Evolutionary conservation across 2,888 invertebrate species (phyloP), one percentile per base, ranked within the genome.

Genomic region (Apodemia mormo): DNA sequence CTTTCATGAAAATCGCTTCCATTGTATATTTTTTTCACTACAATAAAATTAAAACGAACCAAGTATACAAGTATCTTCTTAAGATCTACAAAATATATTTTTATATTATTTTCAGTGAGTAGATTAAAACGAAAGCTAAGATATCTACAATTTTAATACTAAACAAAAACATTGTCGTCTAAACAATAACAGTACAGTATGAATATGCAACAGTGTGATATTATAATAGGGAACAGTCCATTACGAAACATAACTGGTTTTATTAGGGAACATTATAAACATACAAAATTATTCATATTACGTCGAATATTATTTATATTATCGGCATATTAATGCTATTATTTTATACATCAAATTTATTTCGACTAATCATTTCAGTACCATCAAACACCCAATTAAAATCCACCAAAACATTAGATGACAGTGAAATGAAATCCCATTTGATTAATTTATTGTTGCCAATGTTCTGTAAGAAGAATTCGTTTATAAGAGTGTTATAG

Each of bases 1-100:
- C 52, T n/a, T 52, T 14, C n/a, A 52, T n/a, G n/a, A 52, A 52
- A 52, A 52, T n/a, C 52, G 7, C 52, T 52, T 52, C 12, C n/a
- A 52, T 52, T 52, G n/a, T 7, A 14, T 49, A 49, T 49, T 12
- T 49, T n/a, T 45, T 22, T 58, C 30, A 58, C 58, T 61, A 61
- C 6, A 30, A 33, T 61, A 61, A 61, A 58, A 61, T 61, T 61
- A 61, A 33, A 14, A 30, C 14, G 14, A 58, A 58, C 30, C 30
- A 33, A 61, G 61, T 61, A 33, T 61, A 61, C 61, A 61, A 33
- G 22, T 29, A 58, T 33, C 30, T 61, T 14, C 61, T 61, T 61
- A 33, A 52, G 6, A 61, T 33, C 61, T 61, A 61, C 33, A 61
- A 33, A 61, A 61, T 58, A 29, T 6, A 29, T 58, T 58, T 58